Evolutionary conservation across 2,888 invertebrate species (phyloP), one percentile per base, ranked within the genome.

Genomic region (Chymomyza caudatula): DNA sequence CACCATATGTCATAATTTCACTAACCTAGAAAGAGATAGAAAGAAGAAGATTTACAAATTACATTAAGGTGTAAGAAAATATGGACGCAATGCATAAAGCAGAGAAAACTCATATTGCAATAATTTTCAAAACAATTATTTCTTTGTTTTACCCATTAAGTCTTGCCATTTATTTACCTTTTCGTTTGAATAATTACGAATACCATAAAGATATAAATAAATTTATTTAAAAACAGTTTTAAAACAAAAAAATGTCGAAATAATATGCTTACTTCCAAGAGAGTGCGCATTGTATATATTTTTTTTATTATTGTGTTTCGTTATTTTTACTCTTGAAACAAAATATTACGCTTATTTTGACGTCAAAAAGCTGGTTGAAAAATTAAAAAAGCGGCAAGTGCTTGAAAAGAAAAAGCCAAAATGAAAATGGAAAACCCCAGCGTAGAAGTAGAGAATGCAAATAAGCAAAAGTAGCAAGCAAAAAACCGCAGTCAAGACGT

Each of bases 301-400:
- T 56, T 49, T 37, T 44, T 65, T 51, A 47, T 57, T n/a, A n/a
- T 57, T 53, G 29, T 51, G 1, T 20, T 20, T 51, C n/a, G 42
- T 20, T 42, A 17, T 49, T 56, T 57, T 68, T 25, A 52, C 55
- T 20, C 55, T 62, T 25, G 52, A 25, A 78, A 78, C 65, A 62
- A 82, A 78, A 82, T 76, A 78, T 79, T 82, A 82, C 77, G 78
- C 83, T 82, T 78, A 82, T 78, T 78, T 78, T 82, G 80, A 78
- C 83, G 74, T 78, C 79, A 78, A 78, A 82, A 82, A 74, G 77
- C 78, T 82, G 78, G 82, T 81, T 77, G 76, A 72, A 78, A 78
- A 77, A 81, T 77, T 77, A 81, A 77, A 81, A 77, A 78, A 80
- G 76, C 78, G 76, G 78, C 81, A 77, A 80, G 80, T 77, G 76